Conservation (phyloP, 2,797 vertebrate species). For the Triplophysa bombifrons region DNA sequence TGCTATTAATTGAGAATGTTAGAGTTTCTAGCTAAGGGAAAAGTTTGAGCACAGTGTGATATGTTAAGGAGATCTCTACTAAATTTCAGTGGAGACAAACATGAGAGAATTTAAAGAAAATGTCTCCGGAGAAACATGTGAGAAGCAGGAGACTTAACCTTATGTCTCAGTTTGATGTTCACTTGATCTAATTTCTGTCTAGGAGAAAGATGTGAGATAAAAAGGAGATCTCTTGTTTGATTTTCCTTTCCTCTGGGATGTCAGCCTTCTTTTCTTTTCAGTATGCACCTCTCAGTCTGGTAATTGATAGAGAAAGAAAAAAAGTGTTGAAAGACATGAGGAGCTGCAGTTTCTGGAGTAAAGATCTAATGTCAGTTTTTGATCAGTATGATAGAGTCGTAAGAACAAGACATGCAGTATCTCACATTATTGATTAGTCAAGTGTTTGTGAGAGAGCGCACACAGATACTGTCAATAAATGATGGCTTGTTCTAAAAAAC, state of each 20-base stretch:
- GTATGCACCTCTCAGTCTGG: slow-evolving; percentile 31
- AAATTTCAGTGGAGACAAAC: no score
- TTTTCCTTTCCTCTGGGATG: background rate
- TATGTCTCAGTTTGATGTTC: no score
- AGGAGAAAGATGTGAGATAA: no score
- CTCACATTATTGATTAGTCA: slow-evolving; percentile 43
- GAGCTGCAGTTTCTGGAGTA: slow-evolving; percentile 9
- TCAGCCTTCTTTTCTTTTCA: slow-evolving; percentile 33
- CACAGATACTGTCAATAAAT: slow-evolving; percentile 41
- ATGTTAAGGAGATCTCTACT: no score
- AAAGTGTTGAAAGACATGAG: slow-evolving; percentile 29
- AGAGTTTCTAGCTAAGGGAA: no score
- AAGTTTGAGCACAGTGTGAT: no score
- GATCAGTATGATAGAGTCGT: slow-evolving; percentile 37
- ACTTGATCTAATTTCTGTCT: no score
- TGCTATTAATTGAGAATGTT: no score
- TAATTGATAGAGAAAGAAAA: slow-evolving; percentile 24
- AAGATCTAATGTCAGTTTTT: slow-evolving; percentile 49
- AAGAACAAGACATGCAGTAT: slow-evolving; percentile 38
- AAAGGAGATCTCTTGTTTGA: no score
- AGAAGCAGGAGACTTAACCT: no score
- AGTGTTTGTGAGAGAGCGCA: slow-evolving; percentile 34
- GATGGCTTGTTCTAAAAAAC: slow-evolving; percentile 37
- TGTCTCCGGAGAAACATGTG: no score
- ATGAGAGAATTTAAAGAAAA: no score